These are phyloP conservation scores for Enteromius anoplus DNA, from an alignment of 2,797 vertebrate genomes.

Conservation along the genomic window DNA sequence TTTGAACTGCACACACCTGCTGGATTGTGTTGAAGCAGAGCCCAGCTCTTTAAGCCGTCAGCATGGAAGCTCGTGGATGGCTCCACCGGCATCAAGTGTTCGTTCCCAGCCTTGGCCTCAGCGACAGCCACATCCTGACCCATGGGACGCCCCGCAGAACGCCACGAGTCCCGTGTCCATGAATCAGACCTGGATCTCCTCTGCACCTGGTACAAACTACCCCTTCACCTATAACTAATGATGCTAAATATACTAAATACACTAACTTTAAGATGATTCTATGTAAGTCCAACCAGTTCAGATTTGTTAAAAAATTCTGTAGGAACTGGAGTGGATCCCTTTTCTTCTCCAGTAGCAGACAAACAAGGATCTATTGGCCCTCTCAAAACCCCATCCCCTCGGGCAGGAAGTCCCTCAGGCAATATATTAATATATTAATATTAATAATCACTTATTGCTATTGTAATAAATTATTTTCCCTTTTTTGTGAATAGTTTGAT, in stretches of 20 bases:
- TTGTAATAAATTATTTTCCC: background rate
- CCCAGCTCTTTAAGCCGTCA: constrained; percentile 48
- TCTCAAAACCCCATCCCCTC: constrained; percentile 52
- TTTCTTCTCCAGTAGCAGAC: constrained; percentile 62
- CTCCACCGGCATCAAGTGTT: constrained; percentile 65
- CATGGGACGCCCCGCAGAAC: constrained; percentile 70
- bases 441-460: constrained; percentile 1
- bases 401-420: constrained; percentile 77
- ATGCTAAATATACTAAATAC: constrained; percentile 9
- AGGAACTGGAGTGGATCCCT: constrained; percentile 69
- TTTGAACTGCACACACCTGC: background rate
- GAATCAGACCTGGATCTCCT: constrained; percentile 63
- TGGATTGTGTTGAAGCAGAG: constrained; percentile 61
- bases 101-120: constrained; percentile 74
- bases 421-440: constrained; percentile 31
- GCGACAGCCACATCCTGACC: constrained; percentile 60
- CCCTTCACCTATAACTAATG: background rate
- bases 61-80: constrained; percentile 73
- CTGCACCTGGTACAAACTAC: constrained; percentile 63
- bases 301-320: constrained; percentile 36
- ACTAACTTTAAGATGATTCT: background rate
- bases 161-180: constrained; percentile 54
- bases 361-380: constrained; percentile 47
- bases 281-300: background rate
- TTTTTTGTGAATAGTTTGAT: background rate